Conservation (phyloP, 2,888 invertebrate species). For the Ellobium chinense region DNA sequence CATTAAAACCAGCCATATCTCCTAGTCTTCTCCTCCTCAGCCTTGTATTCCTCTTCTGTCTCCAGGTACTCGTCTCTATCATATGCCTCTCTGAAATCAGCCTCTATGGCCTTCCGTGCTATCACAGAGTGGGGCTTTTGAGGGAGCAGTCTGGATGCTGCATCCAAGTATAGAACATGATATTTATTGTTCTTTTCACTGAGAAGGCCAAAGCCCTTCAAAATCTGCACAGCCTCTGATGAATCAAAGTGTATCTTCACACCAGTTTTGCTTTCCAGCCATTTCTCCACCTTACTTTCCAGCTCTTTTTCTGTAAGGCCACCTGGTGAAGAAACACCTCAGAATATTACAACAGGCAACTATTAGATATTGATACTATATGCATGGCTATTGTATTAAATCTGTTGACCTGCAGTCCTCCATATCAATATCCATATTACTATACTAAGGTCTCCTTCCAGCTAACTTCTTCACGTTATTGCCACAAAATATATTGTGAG, state of each 20-base stretch:
- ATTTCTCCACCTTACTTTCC: slow-evolving; percentile 68
- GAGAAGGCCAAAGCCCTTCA: slow-evolving; percentile 70
- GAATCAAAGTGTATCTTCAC: slow-evolving; percentile 66
- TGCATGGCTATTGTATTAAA: too few relatives aligned
- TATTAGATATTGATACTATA: background rate
- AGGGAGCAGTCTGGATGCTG: slow-evolving; percentile 71
- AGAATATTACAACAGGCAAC: background rate
- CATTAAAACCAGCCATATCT: slow-evolving; percentile 66
- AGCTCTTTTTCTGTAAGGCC: slow-evolving; percentile 63
- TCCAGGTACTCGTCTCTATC: slow-evolving; percentile 71
- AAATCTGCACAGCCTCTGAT: slow-evolving; percentile 65
- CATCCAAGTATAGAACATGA: slow-evolving; percentile 70
- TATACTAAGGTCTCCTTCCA: too few relatives aligned
- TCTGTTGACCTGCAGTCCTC: too few relatives aligned
- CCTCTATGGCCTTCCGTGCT: slow-evolving; percentile 62
- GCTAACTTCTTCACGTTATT: too few relatives aligned
- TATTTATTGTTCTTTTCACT: slow-evolving; percentile 64
- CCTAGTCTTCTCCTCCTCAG: slow-evolving; percentile 64
- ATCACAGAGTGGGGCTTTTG: slow-evolving; percentile 66
- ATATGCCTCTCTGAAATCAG: slow-evolving; percentile 74
- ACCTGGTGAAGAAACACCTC: slow-evolving; percentile 56
- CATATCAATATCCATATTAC: too few relatives aligned
- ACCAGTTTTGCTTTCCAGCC: slow-evolving; percentile 69
- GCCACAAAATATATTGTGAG: too few relatives aligned
- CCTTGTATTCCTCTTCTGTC: slow-evolving; percentile 70